phyloP scores from a whole-genome alignment of 1,140 invertebrate genomes.

The Acromyrmex echinatior region DNA sequence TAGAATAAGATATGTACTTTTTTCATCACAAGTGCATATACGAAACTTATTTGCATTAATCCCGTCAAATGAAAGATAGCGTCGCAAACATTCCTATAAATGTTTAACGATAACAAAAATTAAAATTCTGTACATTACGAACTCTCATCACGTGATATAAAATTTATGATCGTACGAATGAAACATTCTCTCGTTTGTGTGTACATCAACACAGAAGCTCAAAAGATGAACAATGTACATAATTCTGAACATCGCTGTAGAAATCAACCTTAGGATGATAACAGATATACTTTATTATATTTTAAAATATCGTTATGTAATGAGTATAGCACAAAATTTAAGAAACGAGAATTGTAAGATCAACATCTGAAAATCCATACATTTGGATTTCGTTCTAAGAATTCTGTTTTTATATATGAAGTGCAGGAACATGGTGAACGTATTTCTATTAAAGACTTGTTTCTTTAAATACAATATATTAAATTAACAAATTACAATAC shows the following conservation, averaged over 20 bases:
- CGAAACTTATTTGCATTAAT: conserved; percentile 48
- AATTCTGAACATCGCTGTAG: conserved; percentile 39
- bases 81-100: conserved; percentile 67
- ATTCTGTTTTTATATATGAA: conserved; percentile 44
- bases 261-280: conserved; percentile 46
- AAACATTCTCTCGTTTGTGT: conserved; percentile 40
- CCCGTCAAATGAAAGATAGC: conserved; percentile 27
- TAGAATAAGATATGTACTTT: conserved; percentile 41
- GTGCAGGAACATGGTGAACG: background rate
- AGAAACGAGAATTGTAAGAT: conserved; percentile 22
- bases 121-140: conserved; percentile 31
- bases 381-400: conserved; percentile 29
- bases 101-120: conserved; percentile 48
- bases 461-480: conserved; percentile 2
- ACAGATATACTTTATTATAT: conserved; percentile 64
- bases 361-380: conserved; percentile 26
- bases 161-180: background rate
- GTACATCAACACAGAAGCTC: conserved; percentile 37
- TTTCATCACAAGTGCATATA: conserved; percentile 34
- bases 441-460: conserved; percentile 35
- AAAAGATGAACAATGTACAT: conserved; percentile 46
- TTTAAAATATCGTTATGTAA: conserved; percentile 58
- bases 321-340: conserved; percentile 47
- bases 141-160: background rate
- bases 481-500: conserved; percentile 12